Evolutionary conservation across 2,888 invertebrate genomes (phyloP).

Genomic region (Mamestra brassicae): DNA sequence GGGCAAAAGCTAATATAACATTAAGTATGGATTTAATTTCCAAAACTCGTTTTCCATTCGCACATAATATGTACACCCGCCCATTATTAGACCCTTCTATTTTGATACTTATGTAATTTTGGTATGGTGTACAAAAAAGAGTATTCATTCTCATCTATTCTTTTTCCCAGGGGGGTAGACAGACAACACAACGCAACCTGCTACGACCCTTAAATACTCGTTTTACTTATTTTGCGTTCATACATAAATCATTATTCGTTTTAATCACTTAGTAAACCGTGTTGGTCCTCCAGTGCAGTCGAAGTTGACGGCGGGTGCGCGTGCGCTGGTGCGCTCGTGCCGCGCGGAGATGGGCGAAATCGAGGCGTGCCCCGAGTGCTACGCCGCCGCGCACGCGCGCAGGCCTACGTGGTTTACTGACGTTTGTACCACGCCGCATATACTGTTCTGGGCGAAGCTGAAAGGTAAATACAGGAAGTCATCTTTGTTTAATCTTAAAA

Average conservation of each 20-base stretch:
- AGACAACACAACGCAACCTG: not conserved
- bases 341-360: slow-evolving; percentile 97
- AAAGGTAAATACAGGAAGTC: slow-evolving; percentile 91
- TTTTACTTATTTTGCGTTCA: not conserved
- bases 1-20: too few species aligned
- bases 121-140: too few species aligned
- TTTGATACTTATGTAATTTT: too few species aligned
- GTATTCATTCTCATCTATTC: too few species aligned
- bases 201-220: not conserved
- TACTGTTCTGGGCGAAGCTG: slow-evolving; percentile 98
- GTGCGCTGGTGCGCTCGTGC: slow-evolving; percentile 95
- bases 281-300: slow-evolving; percentile 91
- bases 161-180: too few species aligned
- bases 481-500: too few species aligned
- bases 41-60: not conserved
- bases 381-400: slow-evolving; percentile 95
- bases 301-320: slow-evolving; percentile 94
- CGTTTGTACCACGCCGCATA: slow-evolving; percentile 97
- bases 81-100: too few species aligned
- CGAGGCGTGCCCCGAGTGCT: slow-evolving; percentile 98
- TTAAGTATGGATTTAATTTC: not conserved
- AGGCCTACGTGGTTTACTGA: slow-evolving; percentile 97
- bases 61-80: not conserved
- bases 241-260: slow-evolving; percentile 3
- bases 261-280: slow-evolving; percentile 47